Percentiles rank a stretch among this genome's conserved stretches.
phyloP scores from a whole-genome alignment of 2,797 vertebrate genomes.

The Uromys caudimaculatus region DNA sequence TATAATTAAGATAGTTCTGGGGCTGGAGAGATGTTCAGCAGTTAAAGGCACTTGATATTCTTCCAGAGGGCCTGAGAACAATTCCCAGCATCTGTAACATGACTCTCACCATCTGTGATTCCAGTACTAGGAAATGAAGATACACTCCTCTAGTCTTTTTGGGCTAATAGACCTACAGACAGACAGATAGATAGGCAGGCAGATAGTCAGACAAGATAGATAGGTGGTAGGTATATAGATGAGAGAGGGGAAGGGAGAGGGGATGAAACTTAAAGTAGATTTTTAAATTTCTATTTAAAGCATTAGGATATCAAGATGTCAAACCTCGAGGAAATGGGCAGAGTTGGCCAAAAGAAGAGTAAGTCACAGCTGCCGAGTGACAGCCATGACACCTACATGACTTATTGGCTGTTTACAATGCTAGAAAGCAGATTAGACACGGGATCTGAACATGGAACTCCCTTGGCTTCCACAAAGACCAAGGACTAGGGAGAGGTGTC shows the following conservation, averaged over 20 bases:
- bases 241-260: too few species aligned
- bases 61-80: background rate
- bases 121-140: background rate
- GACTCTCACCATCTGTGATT: background rate
- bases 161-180: background rate
- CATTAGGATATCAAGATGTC: background rate
- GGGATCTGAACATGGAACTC: background rate
- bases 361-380: background rate
- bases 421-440: slow-evolving; percentile 41
- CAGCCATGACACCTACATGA: background rate
- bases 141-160: background rate
- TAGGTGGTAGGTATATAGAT: too few species aligned
- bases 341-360: background rate
- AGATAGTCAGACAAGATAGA: too few species aligned
- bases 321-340: background rate
- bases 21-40: background rate
- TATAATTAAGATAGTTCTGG: background rate
- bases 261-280: background rate
- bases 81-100: background rate
- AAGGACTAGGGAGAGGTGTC: slow-evolving; percentile 64
- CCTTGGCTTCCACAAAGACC: slow-evolving; percentile 65
- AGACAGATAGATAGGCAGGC: accelerated
- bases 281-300: slow-evolving; percentile 27
- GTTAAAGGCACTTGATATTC: background rate
- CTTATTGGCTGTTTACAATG: background rate